A percentile compares a stretch with the other conserved stretches of the same genome.
phyloP scores from a whole-genome alignment of 2,888 invertebrate genomes.

The Pollenia amentaria region DNA sequence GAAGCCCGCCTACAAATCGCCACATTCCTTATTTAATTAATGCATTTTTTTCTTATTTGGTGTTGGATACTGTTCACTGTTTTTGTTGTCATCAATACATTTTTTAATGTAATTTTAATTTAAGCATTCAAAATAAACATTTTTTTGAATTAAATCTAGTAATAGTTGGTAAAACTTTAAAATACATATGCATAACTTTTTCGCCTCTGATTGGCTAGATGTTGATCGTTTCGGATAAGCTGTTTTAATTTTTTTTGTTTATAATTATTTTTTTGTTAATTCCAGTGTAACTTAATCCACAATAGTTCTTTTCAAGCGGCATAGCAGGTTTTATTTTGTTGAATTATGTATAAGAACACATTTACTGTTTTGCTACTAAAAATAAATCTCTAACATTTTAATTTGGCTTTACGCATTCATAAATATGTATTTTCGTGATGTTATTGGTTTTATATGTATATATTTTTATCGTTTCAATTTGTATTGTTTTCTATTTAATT shows the following conservation, averaged over 20 bases:
- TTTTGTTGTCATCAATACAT: background rate
- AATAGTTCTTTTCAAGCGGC: background rate
- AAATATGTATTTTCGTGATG: background rate
- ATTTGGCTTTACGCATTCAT: too few species aligned
- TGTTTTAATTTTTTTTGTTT: background rate
- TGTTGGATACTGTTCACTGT: background rate
- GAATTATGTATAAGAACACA: background rate
- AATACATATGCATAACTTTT: slow-evolving; percentile 2
- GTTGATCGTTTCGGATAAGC: background rate
- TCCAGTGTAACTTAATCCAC: slow-evolving; percentile 1
- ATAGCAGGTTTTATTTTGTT: background rate
- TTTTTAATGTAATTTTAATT: background rate
- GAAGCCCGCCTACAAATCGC: background rate
- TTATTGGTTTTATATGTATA: background rate
- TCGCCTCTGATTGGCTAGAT: background rate
- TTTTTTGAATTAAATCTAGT: background rate
- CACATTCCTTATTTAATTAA: background rate
- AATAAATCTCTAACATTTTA: too few species aligned
- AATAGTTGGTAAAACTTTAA: background rate
- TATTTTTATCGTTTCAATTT: background rate
- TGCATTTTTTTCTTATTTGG: background rate
- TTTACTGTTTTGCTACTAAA: background rate
- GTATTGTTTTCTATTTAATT: too few species aligned
- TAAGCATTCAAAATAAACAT: background rate
- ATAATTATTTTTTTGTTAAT: background rate